Percentiles rank a stretch among this genome's conserved stretches.
Evolutionary conservation across 2,113 vertebrate species (phyloP).

Genomic region (Cyrtonyx montezumae): DNA sequence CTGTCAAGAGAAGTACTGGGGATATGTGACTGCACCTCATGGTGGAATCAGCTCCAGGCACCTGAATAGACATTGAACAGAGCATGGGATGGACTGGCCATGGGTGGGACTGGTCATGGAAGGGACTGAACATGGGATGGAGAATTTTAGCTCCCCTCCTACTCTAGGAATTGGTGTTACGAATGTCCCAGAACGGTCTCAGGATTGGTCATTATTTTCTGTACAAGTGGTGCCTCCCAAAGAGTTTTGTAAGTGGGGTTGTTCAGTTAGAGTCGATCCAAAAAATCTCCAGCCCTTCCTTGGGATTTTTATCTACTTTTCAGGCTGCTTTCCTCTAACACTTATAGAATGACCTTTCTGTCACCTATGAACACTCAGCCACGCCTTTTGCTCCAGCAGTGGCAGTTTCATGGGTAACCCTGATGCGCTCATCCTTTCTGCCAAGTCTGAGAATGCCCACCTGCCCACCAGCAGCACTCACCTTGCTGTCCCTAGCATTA

Average conservation of each 20-base stretch:
- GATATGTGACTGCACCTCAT: neutral
- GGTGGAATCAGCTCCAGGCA: rapidly evolving
- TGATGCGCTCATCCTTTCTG: neutral
- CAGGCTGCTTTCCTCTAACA: neutral
- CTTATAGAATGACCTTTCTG: neutral
- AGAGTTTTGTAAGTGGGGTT: neutral
- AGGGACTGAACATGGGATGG: neutral
- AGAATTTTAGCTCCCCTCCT: neutral
- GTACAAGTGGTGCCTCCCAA: neutral
- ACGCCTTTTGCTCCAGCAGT: neutral
- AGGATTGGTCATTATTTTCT: neutral
- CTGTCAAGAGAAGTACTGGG: neutral
- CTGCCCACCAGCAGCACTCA: neutral
- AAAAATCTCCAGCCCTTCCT: neutral
- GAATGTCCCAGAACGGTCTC: neutral
- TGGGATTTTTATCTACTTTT: neutral
- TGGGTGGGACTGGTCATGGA: too few species aligned
- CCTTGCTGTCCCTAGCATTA: neutral
- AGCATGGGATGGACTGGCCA: too few species aligned
- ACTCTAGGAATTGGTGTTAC: neutral
- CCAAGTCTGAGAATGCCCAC: neutral
- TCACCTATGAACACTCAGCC: neutral
- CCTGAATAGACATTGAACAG: neutral
- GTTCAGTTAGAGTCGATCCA: neutral
- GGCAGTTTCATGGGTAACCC: neutral